These are phyloP conservation scores for Drosophila basisetae DNA, from an alignment of 2,888 invertebrate species.

Conservation along the genomic window DNA sequence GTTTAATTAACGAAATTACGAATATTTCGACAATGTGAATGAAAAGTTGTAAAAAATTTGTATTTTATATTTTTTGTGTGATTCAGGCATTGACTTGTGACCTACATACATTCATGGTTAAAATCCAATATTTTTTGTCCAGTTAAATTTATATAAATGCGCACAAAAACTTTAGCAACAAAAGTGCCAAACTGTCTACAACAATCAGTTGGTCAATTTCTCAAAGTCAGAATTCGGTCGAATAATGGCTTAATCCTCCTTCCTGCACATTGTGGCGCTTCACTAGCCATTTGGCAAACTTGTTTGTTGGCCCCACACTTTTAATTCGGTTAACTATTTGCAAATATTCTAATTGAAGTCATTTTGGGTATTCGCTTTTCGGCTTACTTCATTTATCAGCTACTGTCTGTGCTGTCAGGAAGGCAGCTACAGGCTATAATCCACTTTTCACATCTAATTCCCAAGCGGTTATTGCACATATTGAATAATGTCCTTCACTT, in stretches of 20 bases:
- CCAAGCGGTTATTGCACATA: slow-evolving; percentile 43
- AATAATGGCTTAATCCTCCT: slow-evolving; percentile 39
- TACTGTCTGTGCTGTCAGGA: neutral
- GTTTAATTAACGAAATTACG: neutral
- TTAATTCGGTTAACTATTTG: slow-evolving; percentile 44
- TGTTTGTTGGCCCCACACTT: slow-evolving; percentile 25
- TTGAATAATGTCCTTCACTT: slow-evolving; percentile 47
- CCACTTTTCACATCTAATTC: slow-evolving; percentile 45
- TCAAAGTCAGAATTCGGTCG: slow-evolving; percentile 46
- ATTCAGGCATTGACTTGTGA: slow-evolving; percentile 33
- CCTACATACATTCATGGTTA: slow-evolving; percentile 34
- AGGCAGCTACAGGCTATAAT: slow-evolving; percentile 24
- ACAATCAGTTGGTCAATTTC: slow-evolving; percentile 55
- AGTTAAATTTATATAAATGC: slow-evolving; percentile 25
- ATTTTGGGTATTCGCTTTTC: slow-evolving; percentile 25
- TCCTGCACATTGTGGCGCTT: neutral
- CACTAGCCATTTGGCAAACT: slow-evolving; percentile 2
- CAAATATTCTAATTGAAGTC: slow-evolving; percentile 43
- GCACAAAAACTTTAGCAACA: slow-evolving; percentile 41
- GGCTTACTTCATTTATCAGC: slow-evolving; percentile 6
- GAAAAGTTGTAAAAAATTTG: neutral
- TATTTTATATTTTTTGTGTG: slow-evolving; percentile 2
- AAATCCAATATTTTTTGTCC: slow-evolving; percentile 14
- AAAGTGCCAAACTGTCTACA: slow-evolving; percentile 58
- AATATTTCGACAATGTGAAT: neutral